Base-by-base conservation (phyloP, 2,797 vertebrate species). In the Threskiornis aethiopicus region DNA sequence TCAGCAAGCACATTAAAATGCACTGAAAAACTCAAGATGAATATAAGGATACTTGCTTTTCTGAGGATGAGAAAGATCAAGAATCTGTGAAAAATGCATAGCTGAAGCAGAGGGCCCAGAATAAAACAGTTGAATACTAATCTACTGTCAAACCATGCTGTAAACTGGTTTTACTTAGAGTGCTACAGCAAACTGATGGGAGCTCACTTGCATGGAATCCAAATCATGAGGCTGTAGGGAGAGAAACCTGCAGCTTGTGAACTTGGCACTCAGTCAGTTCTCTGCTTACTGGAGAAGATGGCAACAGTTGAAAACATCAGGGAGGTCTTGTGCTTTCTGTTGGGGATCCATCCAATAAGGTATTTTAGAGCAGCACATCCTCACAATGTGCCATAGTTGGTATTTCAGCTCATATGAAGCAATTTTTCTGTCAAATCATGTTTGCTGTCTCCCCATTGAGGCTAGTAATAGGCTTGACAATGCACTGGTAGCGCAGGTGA, bases 311-410 rank as follows among this genome's bases (percentile, higher is more conserved):
- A 71, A 78, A 49, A 81, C 0, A 0, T 44, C 33, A 39, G 25
- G 21, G 21, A 52, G 4, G 5, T 61, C 73, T 86, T 6, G 1
- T 25, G 26, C 31, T 20, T 54, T 64, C 54, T 44, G 3, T 42
- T 77, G 55, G 37, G 35, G 21, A n/a, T 28, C 18, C 31, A 28
- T 44, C 64, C 25, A 47, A 7, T 28, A 21, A 42, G 33, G 29
- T 59, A 7, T 80, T 85, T 33, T 26, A 78, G 55, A 78, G 62
- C 15, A 82, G 19, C 46, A 41, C 12, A 35, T 59, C 26, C 33
- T 69, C 8, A 2, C 26, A n/a, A 4, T 47, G 46, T 44, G 17
- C 49, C 0, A 0, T 21, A n/a, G 39, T 54, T 76, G 24, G 31
- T 72, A 5, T 76, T 86, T 73, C 54, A 69, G 35, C 44, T 77